Base-by-base conservation (phyloP, 2,888 invertebrate genomes). In the Ditula angustiorana region DNA sequence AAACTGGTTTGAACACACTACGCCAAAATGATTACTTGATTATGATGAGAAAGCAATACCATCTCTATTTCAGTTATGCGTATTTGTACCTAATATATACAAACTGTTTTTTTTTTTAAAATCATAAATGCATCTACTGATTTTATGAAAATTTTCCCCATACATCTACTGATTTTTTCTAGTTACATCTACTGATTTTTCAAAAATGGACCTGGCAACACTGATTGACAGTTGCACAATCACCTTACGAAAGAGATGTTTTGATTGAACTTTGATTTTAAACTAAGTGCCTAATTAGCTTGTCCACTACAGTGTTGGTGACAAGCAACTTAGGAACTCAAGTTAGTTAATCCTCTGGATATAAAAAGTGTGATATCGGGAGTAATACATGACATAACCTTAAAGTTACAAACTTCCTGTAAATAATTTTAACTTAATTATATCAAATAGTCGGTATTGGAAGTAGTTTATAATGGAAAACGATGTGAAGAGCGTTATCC, bases 401-500 rank as follows among this genome's bases (percentile, higher is more conserved):
- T 66, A 69, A 60, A 53, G 66, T 61, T 52, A 65, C 46, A 62
- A 59, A 56, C 55, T 63, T 59, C 66, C 66, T 64, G 58, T 75
- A 74, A 79, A 74, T 77, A 78, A 80, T 78, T 61, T 47, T 73
- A 72, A 57, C 49, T 70, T 69, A 70, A 69, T 74, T 71, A 72
- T 68, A 72, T 65, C 23, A 61, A 60, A 53, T 70, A 50, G 50
- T 49, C 10, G 13, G 21, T 50, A 19, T 59, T 46, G 26, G 24
- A n/a, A 55, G 23, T 26, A 67, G 74, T 67, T 70, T 65, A 74
- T 63, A 71, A 92, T 92, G 92, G 88, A 87, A 77, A 86, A 76
- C 74, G 79, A 85, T 74, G 79, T 79, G 8, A 87, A 86, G 65
- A 93, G 93, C 83, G 89, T 94, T 75, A 95, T 97, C 72, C 94